These are phyloP conservation scores for Emydoidea blandingii DNA, from an alignment of 2,797 vertebrate species.

Conservation along the genomic window DNA sequence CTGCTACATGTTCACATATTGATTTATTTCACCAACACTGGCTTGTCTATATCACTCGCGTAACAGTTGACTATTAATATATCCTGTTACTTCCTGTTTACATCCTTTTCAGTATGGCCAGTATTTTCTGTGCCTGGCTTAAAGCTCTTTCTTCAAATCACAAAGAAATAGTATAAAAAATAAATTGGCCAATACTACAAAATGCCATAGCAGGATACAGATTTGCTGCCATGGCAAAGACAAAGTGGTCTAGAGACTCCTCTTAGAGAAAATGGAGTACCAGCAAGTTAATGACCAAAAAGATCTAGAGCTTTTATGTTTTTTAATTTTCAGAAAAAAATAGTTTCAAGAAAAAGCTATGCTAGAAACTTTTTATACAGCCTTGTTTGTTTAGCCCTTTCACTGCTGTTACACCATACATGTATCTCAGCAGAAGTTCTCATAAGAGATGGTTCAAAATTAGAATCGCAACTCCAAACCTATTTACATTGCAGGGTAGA, in stretches of 20 bases:
- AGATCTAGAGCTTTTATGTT: background rate
- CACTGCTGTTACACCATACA: background rate
- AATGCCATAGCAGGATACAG: background rate
- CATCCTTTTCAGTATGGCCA: background rate
- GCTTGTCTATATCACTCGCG: background rate
- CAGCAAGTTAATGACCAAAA: background rate
- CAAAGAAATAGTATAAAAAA: background rate
- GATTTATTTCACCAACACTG: background rate
- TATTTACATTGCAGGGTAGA: background rate
- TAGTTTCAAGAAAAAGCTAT: background rate
- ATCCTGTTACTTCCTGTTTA: background rate
- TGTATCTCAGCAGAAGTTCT: background rate
- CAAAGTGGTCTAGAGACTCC: background rate
- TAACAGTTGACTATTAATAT: background rate
- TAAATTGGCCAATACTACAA: background rate
- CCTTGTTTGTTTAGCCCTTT: background rate
- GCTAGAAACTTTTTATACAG: background rate
- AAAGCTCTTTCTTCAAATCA: background rate
- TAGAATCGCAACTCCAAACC: background rate
- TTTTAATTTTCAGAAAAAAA: background rate
- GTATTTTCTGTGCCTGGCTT: background rate
- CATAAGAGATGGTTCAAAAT: background rate
- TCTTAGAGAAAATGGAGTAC: background rate
- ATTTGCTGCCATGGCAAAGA: background rate
- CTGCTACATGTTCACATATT: background rate